phyloP scores from a whole-genome alignment of 2,888 invertebrate species.

The Tribolium freemani region DNA sequence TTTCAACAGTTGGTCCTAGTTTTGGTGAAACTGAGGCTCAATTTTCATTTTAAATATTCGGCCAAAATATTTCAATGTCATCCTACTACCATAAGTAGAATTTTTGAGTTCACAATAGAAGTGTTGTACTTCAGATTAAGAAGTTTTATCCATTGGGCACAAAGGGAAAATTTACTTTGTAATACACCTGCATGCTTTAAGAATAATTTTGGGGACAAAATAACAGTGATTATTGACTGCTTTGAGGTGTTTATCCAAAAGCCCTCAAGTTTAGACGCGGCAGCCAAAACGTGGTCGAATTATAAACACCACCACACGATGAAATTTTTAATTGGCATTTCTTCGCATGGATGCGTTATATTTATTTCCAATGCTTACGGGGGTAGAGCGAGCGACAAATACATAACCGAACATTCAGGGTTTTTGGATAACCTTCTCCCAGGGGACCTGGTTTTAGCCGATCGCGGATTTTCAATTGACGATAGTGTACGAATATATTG shows the following conservation, averaged over 20 bases:
- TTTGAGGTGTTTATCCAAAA: conserved; percentile 41
- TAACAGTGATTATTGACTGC: conserved; percentile 39
- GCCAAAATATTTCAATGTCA: conserved; percentile 6
- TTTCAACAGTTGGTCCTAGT: not conserved
- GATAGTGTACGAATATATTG: conserved; percentile 41
- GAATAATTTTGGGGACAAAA: not conserved
- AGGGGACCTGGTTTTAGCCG: conserved; percentile 14
- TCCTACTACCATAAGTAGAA: not conserved
- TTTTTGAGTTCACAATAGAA: not conserved
- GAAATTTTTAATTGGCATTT: conserved; percentile 48
- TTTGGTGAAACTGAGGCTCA: conserved; percentile 6
- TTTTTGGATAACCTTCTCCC: conserved; percentile 37
- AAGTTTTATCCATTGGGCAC: conserved; percentile 10
- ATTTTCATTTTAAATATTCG: conserved; percentile 13
- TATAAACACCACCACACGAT: conserved; percentile 45
- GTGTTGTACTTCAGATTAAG: not conserved
- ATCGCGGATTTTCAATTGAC: conserved; percentile 37
- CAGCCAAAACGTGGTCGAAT: conserved; percentile 44
- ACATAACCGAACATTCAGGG: conserved; percentile 28
- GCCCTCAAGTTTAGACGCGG: conserved; percentile 28
- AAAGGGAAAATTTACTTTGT: not conserved
- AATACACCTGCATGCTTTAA: conserved; percentile 2
- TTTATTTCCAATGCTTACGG: conserved; percentile 46
- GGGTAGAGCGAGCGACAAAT: conserved; percentile 44
- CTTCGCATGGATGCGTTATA: conserved; percentile 40